These are phyloP conservation scores for Nesidiocoris tenuis DNA, from an alignment of 2,888 invertebrate genomes.

Conservation along the genomic window DNA sequence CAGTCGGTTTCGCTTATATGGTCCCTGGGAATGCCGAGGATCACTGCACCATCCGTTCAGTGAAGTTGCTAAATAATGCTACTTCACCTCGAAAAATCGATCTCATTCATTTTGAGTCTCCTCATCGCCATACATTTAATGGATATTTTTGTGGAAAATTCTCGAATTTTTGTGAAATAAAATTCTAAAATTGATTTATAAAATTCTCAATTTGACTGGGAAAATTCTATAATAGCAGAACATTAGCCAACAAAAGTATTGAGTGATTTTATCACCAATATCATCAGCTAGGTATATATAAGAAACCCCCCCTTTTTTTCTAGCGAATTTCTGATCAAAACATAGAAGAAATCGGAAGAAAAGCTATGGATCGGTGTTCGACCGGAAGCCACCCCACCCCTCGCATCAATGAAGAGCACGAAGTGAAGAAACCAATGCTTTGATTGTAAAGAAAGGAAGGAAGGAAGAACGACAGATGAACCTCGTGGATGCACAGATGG, in stretches of 20 bases:
- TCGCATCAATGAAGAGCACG: background rate
- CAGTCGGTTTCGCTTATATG: background rate
- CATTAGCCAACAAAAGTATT: background rate
- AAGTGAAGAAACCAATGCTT: background rate
- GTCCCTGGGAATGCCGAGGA: background rate
- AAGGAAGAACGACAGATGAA: conserved; percentile 25
- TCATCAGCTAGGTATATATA: background rate
- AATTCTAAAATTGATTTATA: too few relatives aligned
- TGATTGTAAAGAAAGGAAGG: background rate
- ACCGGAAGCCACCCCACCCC: background rate
- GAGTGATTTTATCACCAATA: background rate
- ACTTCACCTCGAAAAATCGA: too few relatives aligned
- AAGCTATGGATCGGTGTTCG: background rate
- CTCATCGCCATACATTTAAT: too few relatives aligned
- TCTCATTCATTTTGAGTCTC: too few relatives aligned
- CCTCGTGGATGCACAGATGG: conserved; percentile 25
- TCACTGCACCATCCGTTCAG: background rate
- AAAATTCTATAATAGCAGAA: too few relatives aligned
- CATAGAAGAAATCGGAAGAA: background rate
- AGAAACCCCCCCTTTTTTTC: background rate
- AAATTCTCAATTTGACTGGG: too few relatives aligned
- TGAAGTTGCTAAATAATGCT: too few relatives aligned
- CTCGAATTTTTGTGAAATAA: too few relatives aligned
- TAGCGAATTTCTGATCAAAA: background rate
- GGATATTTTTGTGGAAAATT: too few relatives aligned